Percentiles rank a stretch among this genome's conserved stretches.
phyloP scores from a whole-genome alignment of 2,113 vertebrate species.

The Donacobius atricapilla region DNA sequence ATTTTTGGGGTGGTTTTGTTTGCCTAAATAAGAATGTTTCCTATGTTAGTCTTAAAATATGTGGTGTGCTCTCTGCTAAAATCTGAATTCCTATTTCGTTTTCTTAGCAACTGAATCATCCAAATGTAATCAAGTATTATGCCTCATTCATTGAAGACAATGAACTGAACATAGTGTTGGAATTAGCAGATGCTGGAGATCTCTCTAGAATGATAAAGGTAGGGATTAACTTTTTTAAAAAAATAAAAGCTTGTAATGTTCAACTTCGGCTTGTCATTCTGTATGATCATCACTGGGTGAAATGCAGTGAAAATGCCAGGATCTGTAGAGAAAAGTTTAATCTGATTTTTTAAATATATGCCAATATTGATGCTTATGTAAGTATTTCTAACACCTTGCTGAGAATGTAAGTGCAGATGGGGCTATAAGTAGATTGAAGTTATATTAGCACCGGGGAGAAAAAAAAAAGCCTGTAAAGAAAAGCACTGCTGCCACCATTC shows the following conservation, averaged over 20 bases:
- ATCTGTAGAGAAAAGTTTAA: not conserved
- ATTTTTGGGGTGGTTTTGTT: not conserved
- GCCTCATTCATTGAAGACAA: slow-evolving; percentile 99
- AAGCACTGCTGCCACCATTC: not conserved
- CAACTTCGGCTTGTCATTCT: not conserved
- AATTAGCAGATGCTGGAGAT: slow-evolving; percentile 95
- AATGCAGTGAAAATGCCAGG: not conserved
- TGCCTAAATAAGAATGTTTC: not conserved
- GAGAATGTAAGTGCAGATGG: not conserved
- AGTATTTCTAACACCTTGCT: not conserved
- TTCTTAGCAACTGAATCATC: slow-evolving; percentile 94
- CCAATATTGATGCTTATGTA: not conserved
- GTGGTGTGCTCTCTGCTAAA: not conserved
- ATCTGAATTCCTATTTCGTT: not conserved
- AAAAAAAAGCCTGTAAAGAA: not conserved
- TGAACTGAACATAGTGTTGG: slow-evolving; percentile 96
- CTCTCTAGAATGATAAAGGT: slow-evolving; percentile 99
- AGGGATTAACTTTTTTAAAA: not conserved
- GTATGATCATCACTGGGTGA: not conserved
- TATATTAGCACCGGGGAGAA: not conserved
- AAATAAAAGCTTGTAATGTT: not conserved
- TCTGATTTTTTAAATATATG: not conserved
- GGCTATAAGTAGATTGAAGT: not conserved
- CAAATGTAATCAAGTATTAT: slow-evolving; percentile 98
- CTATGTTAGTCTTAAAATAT: not conserved